These are phyloP conservation scores for Coptodon bakossiorum DNA, from an alignment of 2,113 vertebrate species.

Conservation along the genomic window DNA sequence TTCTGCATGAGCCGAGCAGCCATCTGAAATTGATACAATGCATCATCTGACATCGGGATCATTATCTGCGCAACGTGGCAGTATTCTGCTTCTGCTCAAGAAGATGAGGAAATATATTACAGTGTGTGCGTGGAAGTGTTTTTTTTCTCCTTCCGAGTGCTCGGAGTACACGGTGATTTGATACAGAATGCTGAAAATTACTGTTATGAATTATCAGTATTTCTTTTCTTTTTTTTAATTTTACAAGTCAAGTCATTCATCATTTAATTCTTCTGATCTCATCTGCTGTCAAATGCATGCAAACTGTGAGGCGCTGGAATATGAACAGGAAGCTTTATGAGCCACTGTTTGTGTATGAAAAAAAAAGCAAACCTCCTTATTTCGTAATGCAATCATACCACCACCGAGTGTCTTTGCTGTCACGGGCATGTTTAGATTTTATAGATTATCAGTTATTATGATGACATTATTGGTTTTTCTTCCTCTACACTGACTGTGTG, in stretches of 20 bases:
- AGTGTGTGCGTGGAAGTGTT: background rate
- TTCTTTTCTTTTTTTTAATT: background rate
- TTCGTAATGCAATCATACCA: background rate
- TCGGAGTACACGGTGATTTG: background rate
- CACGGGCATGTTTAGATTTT: background rate
- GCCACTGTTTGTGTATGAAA: background rate
- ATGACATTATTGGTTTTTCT: background rate
- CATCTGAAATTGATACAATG: conserved; percentile 46
- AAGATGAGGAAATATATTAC: conserved; percentile 3
- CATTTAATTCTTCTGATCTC: background rate
- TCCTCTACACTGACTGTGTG: background rate
- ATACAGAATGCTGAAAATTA: background rate
- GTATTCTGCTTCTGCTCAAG: background rate
- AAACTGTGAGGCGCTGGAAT: background rate
- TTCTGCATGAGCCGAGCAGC: background rate
- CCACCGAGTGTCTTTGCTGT: background rate
- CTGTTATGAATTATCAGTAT: background rate
- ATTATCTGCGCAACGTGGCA: background rate
- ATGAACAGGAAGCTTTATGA: background rate
- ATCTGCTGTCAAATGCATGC: background rate
- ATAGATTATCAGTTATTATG: background rate
- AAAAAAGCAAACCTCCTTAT: background rate
- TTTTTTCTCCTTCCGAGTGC: background rate
- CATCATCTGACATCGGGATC: conserved; percentile 40
- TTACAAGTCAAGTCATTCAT: background rate